phyloP scores from a whole-genome alignment of 2,797 vertebrate genomes.

The Siniperca scherzeri region DNA sequence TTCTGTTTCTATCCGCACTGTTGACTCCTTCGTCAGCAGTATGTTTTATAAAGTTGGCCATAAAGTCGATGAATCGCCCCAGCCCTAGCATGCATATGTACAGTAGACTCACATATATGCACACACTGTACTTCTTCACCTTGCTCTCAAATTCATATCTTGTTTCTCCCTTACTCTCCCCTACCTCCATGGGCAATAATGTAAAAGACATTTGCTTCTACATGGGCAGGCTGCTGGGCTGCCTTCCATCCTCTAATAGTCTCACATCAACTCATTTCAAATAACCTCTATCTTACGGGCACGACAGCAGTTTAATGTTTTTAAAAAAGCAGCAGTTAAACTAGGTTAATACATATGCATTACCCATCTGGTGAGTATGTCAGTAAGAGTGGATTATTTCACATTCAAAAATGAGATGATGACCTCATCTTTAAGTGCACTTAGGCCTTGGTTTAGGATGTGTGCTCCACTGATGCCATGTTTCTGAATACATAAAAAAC shows the following conservation, averaged over 20 bases:
- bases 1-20: no score
- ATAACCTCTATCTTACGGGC: slow-evolving; percentile 48
- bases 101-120: slow-evolving; percentile 27
- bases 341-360: slow-evolving; percentile 64
- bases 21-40: no score
- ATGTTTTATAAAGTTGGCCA: no score
- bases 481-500: slow-evolving; percentile 9
- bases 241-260: slow-evolving; percentile 42
- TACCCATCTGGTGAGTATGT: slow-evolving; percentile 53
- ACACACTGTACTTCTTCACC: slow-evolving; percentile 33
- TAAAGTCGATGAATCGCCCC: no score
- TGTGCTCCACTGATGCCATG: not conserved
- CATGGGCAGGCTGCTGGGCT: not conserved
- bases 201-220: slow-evolving; percentile 24
- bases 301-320: slow-evolving; percentile 36
- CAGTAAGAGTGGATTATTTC: slow-evolving; percentile 47
- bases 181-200: slow-evolving; percentile 2
- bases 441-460: slow-evolving; percentile 20
- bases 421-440: slow-evolving; percentile 35
- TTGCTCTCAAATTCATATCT: slow-evolving; percentile 15
- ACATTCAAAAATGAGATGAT: slow-evolving; percentile 35
- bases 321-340: slow-evolving; percentile 52
- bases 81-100: not conserved
- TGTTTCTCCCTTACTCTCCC: not conserved
- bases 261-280: slow-evolving; percentile 42